A percentile compares a stretch with the other conserved stretches of the same genome.
Conservation (phyloP, 2,113 vertebrate genomes). For the Hemichromis elongatus region DNA sequence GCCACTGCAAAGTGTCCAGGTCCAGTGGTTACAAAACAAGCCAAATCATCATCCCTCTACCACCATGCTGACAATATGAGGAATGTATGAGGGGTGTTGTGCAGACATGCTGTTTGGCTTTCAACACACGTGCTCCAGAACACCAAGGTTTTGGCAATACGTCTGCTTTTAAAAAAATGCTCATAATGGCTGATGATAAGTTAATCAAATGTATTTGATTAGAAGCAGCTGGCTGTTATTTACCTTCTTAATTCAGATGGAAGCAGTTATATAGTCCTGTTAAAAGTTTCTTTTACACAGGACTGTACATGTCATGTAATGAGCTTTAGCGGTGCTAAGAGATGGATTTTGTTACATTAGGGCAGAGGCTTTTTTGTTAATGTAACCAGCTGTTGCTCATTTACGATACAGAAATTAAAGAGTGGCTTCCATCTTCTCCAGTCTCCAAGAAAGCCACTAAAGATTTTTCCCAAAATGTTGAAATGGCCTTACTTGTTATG, state of each 20-base stretch:
- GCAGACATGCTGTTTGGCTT: neutral
- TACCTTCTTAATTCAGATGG: neutral
- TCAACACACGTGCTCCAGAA: neutral
- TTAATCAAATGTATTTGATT: neutral
- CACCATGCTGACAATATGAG: neutral
- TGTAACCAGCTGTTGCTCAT: neutral
- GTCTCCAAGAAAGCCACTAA: neutral
- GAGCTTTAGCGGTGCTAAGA: neutral
- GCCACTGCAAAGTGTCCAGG: neutral
- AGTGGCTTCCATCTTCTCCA: neutral
- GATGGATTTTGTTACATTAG: neutral
- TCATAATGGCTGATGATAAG: neutral
- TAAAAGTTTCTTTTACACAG: neutral
- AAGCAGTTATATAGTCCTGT: neutral
- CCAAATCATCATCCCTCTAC: neutral
- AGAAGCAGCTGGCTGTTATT: neutral
- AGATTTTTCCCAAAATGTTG: neutral
- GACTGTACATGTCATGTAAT: neutral
- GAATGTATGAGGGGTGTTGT: neutral
- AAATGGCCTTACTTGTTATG: neutral
- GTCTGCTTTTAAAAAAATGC: neutral
- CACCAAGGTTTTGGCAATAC: neutral
- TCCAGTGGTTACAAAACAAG: neutral
- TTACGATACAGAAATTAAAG: neutral
- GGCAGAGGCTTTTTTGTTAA: neutral